Percentiles rank a stretch among this genome's conserved stretches.
These are phyloP conservation scores for Urosaurus nigricauda DNA, from an alignment of 2,797 vertebrate species.

Conservation along the genomic window DNA sequence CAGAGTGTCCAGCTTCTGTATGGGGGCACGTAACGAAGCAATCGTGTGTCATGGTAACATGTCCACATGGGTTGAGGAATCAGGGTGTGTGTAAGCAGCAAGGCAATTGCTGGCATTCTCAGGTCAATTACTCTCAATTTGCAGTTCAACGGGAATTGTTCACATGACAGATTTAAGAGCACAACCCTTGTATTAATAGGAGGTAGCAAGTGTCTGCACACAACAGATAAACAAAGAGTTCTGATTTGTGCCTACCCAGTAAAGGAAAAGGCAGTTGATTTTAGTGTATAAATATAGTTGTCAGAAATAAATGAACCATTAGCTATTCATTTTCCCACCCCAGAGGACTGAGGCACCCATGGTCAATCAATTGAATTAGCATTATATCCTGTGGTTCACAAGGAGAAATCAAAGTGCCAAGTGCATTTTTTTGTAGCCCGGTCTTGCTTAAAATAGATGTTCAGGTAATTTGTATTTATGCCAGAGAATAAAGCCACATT, in stretches of 20 bases:
- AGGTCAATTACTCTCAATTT: not conserved
- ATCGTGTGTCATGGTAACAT: not conserved
- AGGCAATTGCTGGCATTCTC: not conserved
- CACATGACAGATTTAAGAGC: not conserved
- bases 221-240: slow-evolving; percentile 7
- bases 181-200: not conserved
- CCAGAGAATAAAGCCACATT: slow-evolving; percentile 27
- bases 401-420: not conserved
- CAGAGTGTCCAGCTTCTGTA: not conserved
- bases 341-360: not conserved
- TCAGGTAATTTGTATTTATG: slow-evolving; percentile 7
- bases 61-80: not conserved
- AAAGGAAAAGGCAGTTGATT: not conserved
- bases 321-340: not conserved
- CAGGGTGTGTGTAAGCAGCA: not conserved
- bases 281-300: slow-evolving; percentile 20
- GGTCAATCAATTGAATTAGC: slow-evolving; percentile 25
- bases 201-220: not conserved
- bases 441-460: slow-evolving; percentile 27
- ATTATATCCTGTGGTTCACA: not conserved
- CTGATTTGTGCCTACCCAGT: not conserved
- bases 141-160: not conserved
- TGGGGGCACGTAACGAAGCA: not conserved
- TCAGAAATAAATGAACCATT: not conserved
- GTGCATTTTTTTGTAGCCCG: not conserved